Percentiles rank a stretch among this genome's conserved stretches.
phyloP scores from a whole-genome alignment of 2,113 vertebrate species.

The Nesospiza acunhae region DNA sequence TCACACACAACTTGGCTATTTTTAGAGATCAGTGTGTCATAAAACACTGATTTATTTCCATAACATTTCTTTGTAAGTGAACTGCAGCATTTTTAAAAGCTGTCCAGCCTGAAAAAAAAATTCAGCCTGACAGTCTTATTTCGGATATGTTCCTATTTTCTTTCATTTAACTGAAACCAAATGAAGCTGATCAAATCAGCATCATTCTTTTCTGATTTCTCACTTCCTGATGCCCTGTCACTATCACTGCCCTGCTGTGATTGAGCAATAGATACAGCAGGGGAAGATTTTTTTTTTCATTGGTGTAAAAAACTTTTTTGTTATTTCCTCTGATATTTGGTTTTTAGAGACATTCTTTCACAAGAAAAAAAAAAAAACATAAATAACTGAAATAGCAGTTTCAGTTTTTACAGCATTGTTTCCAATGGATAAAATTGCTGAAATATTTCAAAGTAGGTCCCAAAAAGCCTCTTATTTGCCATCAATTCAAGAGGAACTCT shows the following conservation, averaged over 20 bases:
- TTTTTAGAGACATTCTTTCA: background rate
- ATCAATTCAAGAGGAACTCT: background rate
- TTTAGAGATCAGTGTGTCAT: background rate
- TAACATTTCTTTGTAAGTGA: background rate
- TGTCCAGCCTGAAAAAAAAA: background rate
- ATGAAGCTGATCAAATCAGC: background rate
- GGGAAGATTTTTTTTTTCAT: background rate
- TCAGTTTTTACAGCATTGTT: background rate
- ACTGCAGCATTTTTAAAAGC: background rate
- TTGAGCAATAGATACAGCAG: background rate
- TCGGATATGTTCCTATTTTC: background rate
- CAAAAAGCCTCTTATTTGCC: background rate
- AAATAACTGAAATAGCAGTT: background rate
- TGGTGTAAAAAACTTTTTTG: background rate
- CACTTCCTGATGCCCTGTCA: background rate
- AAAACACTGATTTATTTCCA: background rate
- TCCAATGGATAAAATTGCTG: background rate
- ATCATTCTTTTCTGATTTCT: constrained; percentile 13
- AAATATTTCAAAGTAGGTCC: background rate
- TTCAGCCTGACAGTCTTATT: background rate
- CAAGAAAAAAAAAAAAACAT: background rate
- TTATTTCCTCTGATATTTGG: background rate
- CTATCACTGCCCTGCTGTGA: constrained; percentile 12
- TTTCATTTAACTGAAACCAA: constrained; percentile 4
- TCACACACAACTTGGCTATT: background rate